These are phyloP conservation scores for Condylostylus longicornis DNA, from an alignment of 1,140 invertebrate species.

Conservation along the genomic window DNA sequence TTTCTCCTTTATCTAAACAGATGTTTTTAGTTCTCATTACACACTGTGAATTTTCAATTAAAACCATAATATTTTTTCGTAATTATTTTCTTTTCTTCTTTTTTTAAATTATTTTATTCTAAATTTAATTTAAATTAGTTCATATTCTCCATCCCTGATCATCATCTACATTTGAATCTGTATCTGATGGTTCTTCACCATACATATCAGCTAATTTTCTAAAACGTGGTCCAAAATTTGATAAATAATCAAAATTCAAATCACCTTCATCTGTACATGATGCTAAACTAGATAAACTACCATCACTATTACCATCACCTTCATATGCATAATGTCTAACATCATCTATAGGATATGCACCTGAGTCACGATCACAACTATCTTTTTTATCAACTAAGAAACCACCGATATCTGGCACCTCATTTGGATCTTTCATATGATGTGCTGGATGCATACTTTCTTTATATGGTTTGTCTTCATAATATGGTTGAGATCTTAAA, in stretches of 20 bases:
- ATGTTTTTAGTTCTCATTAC: no score
- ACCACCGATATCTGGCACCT: conserved; percentile 71
- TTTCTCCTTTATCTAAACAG: no score
- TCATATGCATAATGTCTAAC: conserved; percentile 92
- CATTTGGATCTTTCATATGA: conserved; percentile 19
- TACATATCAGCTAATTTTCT: conserved; percentile 96
- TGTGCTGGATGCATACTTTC: conserved; percentile 18
- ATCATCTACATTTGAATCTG: conserved; percentile 30
- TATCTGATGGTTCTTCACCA: conserved; percentile 72
- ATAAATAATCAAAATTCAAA: conserved; percentile 92
- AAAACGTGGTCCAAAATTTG: conserved; percentile 91
- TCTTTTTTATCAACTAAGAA: conserved; percentile 82
- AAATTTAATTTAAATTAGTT: conserved; percentile 8
- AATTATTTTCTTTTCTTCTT: background rate
- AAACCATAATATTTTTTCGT: no score
- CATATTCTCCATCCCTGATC: conserved; percentile 32
- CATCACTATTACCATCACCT: conserved; percentile 83
- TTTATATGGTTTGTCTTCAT: conserved; percentile 30
- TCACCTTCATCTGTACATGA: conserved; percentile 88
- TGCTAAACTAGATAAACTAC: conserved; percentile 82
- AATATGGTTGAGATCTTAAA: conserved; percentile 41
- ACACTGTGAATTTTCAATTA: no score
- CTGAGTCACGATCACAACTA: conserved; percentile 76
- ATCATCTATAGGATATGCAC: conserved; percentile 83
- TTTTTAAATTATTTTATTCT: background rate